Evolutionary conservation across 2,797 vertebrate species (phyloP).

Genomic region (Oreochromis mossambicus): DNA sequence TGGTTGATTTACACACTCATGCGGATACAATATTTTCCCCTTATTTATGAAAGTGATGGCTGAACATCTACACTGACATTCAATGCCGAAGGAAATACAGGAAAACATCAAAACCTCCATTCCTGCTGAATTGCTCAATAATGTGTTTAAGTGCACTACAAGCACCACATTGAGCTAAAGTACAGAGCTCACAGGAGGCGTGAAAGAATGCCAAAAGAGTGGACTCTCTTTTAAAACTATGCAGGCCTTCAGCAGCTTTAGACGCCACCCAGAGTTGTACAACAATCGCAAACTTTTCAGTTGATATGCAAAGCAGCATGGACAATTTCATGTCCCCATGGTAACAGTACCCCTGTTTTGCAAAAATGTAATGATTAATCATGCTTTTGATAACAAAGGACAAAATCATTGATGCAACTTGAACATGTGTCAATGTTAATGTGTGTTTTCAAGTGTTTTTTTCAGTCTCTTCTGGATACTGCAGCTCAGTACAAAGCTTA

Average conservation of each 20-base stretch:
- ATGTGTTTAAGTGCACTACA: slow-evolving; percentile 22
- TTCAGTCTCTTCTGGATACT: not conserved
- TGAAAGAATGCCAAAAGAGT: slow-evolving; percentile 1
- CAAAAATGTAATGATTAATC: slow-evolving; percentile 73
- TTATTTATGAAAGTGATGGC: not conserved
- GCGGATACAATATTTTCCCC: not conserved
- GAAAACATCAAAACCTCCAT: not conserved
- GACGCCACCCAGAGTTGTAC: slow-evolving; percentile 16
- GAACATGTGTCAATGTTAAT: not conserved
- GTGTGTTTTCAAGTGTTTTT: not conserved
- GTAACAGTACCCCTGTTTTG: slow-evolving; percentile 63
- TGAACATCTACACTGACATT: not conserved
- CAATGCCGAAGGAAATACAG: not conserved
- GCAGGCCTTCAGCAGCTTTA: slow-evolving; percentile 26
- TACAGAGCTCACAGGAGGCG: slow-evolving; percentile 21
- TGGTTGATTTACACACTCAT: not conserved
- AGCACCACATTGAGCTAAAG: slow-evolving; percentile 30
- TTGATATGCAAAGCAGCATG: slow-evolving; percentile 73
- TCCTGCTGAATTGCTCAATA: slow-evolving; percentile 14
- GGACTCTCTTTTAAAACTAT: slow-evolving; percentile 13
- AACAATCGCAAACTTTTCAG: slow-evolving; percentile 69
- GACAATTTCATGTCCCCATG: slow-evolving; percentile 65
- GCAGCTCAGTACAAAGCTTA: not conserved
- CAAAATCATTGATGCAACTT: slow-evolving; percentile 48
- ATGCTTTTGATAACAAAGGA: slow-evolving; percentile 61